A percentile compares a stretch with the other conserved stretches of the same genome.
These are phyloP conservation scores for Cichladusa arquata DNA, from an alignment of 2,113 vertebrate species.

Conservation along the genomic window DNA sequence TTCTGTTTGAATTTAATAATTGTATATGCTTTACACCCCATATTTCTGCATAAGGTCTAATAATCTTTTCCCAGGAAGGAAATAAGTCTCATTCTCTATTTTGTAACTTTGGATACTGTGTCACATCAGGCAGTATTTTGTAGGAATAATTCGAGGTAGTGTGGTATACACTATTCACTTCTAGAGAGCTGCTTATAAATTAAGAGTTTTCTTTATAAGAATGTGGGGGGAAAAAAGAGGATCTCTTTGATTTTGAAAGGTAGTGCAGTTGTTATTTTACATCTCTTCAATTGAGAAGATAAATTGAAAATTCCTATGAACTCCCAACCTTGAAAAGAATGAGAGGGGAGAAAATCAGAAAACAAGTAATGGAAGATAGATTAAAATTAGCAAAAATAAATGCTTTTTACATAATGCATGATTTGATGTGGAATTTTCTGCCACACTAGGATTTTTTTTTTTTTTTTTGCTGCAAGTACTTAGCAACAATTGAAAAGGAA, in stretches of 20 bases:
- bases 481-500: constrained; percentile 5
- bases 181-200: neutral
- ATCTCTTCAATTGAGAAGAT: neutral
- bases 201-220: neutral
- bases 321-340: neutral
- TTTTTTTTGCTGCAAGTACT: neutral
- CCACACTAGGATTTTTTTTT: neutral
- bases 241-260: neutral
- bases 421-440: neutral
- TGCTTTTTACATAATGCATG: neutral
- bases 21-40: neutral
- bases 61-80: neutral
- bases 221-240: neutral
- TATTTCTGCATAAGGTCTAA: neutral
- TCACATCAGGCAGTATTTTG: neutral
- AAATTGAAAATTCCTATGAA: constrained; percentile 1
- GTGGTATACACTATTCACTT: neutral
- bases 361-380: neutral
- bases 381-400: neutral
- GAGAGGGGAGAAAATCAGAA: neutral
- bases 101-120: neutral
- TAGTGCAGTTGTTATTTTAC: neutral
- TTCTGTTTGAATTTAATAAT: neutral
- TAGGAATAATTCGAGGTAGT: neutral
- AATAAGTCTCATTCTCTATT: neutral